A percentile compares a stretch with the other conserved stretches of the same genome.
phyloP scores from a whole-genome alignment of 1,140 invertebrate genomes.

The Samia ricini region DNA sequence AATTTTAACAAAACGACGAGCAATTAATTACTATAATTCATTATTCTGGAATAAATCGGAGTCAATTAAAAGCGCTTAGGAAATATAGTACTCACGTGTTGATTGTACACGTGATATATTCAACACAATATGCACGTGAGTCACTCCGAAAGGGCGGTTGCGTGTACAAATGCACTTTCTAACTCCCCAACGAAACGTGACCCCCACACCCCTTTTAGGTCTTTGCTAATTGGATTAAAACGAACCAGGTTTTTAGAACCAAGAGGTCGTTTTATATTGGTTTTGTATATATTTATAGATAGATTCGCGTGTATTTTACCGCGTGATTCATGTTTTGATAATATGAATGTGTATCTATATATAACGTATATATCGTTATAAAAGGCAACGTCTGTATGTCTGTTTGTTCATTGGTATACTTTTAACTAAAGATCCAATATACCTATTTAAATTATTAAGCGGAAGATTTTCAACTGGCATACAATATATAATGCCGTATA shows the following conservation, averaged over 20 bases:
- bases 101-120: constrained; percentile 2
- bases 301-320: constrained; percentile 27
- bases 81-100: neutral
- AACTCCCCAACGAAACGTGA: constrained; percentile 42
- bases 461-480: no score
- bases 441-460: no score
- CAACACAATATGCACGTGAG: constrained; percentile 36
- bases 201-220: constrained; percentile 29
- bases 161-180: constrained; percentile 53
- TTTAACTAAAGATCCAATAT: no score
- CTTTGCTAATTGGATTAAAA: constrained; percentile 42
- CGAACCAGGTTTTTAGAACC: constrained; percentile 26
- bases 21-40: no score
- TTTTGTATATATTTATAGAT: constrained; percentile 28
- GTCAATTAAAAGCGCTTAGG: no score
- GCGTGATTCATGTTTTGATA: constrained; percentile 11
- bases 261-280: constrained; percentile 39
- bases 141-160: constrained; percentile 48
- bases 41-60: no score
- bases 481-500: no score
- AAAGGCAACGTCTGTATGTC: no score
- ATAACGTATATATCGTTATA: neutral
- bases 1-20: no score
- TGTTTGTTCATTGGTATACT: no score
- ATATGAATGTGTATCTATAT: neutral